A percentile compares a stretch with the other conserved stretches of the same genome.
Evolutionary conservation across 2,797 vertebrate genomes (phyloP).

Genomic region (Brachyalestes nurse): DNA sequence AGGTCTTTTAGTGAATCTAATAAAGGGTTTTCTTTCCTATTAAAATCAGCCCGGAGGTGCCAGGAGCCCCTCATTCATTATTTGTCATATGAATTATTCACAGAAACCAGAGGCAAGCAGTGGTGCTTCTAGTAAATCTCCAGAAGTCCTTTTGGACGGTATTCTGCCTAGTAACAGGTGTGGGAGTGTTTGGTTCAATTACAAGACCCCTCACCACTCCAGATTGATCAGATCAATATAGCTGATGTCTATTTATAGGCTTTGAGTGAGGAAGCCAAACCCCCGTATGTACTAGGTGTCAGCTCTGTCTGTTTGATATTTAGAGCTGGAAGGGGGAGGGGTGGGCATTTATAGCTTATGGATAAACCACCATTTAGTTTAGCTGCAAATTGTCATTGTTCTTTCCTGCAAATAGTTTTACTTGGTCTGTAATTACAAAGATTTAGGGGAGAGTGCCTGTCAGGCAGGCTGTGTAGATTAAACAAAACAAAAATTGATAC

Average conservation of each 20-base stretch:
- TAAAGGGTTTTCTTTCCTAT: not conserved
- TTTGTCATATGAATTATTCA: conserved; percentile 41
- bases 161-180: conserved; percentile 47
- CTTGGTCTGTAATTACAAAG: not conserved
- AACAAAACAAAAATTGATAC: not conserved
- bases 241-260: conserved; percentile 17
- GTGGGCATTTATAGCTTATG: not conserved
- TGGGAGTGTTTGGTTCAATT: conserved; percentile 20
- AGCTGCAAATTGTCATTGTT: not conserved
- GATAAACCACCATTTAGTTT: not conserved
- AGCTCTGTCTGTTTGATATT: not conserved
- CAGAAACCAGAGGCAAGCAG: conserved; percentile 21
- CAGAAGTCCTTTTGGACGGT: not conserved
- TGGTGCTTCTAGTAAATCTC: conserved; percentile 12
- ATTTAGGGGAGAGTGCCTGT: too few species aligned
- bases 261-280: not conserved
- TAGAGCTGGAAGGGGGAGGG: conserved; percentile 3
- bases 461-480: too few species aligned
- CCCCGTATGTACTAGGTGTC: not conserved
- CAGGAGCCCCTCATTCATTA: not conserved
- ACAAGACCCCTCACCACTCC: not conserved
- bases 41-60: conserved; percentile 13
- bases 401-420: not conserved
- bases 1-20: not conserved
- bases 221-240: conserved; percentile 14